Conservation (phyloP, 2,113 vertebrate species). For the Fulmarus glacialis region DNA sequence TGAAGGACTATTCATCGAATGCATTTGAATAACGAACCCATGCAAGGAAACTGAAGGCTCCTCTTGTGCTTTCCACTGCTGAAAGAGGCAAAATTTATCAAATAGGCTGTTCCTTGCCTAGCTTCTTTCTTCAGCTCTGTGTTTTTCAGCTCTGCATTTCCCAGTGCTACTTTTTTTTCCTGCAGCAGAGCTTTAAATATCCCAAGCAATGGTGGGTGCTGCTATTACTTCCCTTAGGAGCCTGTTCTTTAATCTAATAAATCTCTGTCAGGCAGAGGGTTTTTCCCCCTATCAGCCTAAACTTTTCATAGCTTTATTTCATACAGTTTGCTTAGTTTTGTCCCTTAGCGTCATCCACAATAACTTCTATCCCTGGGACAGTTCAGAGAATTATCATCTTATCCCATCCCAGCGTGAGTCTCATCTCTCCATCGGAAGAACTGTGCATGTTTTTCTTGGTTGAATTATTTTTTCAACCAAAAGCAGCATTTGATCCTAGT, state of each 20-base stretch:
- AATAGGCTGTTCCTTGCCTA: neutral
- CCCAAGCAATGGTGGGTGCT: neutral
- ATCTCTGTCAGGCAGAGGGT: neutral
- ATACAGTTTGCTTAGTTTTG: neutral
- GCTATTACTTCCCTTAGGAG: neutral
- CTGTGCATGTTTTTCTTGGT: neutral
- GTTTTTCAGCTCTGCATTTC: neutral
- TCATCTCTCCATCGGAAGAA: neutral
- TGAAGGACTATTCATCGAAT: neutral
- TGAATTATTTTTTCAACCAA: neutral
- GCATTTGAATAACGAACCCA: neutral
- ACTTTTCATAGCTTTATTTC: neutral
- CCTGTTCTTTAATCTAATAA: neutral
- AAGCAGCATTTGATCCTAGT: neutral
- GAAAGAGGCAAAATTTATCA: neutral
- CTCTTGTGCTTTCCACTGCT: neutral
- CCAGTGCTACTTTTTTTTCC: accelerated
- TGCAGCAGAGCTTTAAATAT: neutral
- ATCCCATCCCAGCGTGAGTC: neutral
- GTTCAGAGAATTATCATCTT: too few species aligned
- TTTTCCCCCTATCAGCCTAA: neutral
- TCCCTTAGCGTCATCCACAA: neutral
- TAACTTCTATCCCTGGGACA: neutral
- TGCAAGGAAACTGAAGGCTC: neutral
- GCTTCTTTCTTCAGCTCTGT: neutral